Evolutionary conservation across 1,140 invertebrate genomes (phyloP), one percentile per base, ranked within the genome.

Genomic region (Thalassaphorura encarpata): DNA sequence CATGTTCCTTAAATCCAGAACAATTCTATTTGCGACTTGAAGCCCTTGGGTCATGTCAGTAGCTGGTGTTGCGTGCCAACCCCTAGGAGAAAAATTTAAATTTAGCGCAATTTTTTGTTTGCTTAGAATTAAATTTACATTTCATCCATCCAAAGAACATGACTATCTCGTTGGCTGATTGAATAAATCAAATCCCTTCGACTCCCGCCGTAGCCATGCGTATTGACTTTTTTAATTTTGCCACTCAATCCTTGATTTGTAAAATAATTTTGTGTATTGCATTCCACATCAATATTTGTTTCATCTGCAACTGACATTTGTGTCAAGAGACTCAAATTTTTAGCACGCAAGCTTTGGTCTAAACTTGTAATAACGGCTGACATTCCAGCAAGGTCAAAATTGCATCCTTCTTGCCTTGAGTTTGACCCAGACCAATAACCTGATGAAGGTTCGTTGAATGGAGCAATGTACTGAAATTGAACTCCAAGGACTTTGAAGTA

Each of bases 131-230:
- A 40, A 36, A 33, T 27, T 48, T 56, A 61, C 58, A 64, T 52
- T 53, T 64, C 58, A 40, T 61, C 54, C 62, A 64, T 64, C 62
- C 62, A 64, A 0, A 64, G 36, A 18, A 21, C 8, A 46, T 64
- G 62, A 2, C 54, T 52, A 26, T 53, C 58, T 18, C 27, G 54
- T 24, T 56, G 33, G 18, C 47, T 40, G 4, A 41, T 42, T 2
- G 42, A 50, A 31, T 45, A 56, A 0, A 61, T 36, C n/a, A 52
- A 36, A 53, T 58, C 55, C 27, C 54, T 42, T 23, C 55, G 31
- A 23, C 39, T 60, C 4, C 47, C 46, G 2, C 28, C 21, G 21
- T 63, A 63, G 18, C 61, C 61, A 28, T 63, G 61, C 31, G 45
- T 50, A 41, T 63, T 60, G 5, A 63, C 49, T 49, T 63, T 63